A percentile compares a stretch with the other conserved stretches of the same genome.
Conservation (phyloP, 2,888 invertebrate species). For the Linnaemya tessellans region DNA sequence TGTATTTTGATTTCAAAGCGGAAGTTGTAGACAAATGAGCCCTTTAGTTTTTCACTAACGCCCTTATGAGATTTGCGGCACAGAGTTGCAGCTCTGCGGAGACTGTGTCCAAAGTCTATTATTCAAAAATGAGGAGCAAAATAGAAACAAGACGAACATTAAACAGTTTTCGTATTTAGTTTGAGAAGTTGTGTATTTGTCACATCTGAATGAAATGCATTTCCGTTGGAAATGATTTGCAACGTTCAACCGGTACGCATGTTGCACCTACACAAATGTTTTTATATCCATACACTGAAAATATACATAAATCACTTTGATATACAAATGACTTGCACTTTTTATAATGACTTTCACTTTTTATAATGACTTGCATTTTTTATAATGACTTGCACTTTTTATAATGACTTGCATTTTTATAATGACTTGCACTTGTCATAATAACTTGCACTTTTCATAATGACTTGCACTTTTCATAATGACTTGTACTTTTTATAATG, state of each 20-base stretch:
- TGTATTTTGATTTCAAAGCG: slow-evolving; percentile 82
- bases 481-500: too few relatives aligned
- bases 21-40: slow-evolving; percentile 81
- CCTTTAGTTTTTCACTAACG: slow-evolving; percentile 79
- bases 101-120: slow-evolving; percentile 43
- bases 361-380: too few relatives aligned
- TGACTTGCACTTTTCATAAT: too few relatives aligned
- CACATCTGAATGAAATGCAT: slow-evolving; percentile 51
- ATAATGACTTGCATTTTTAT: too few relatives aligned
- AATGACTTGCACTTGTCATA: too few relatives aligned
- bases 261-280: slow-evolving; percentile 54
- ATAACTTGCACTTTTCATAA: too few relatives aligned
- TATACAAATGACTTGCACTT: too few relatives aligned
- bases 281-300: slow-evolving; percentile 2
- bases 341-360: too few relatives aligned
- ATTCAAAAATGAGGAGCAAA: slow-evolving; percentile 41
- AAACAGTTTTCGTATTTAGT: slow-evolving; percentile 55
- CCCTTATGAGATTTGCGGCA: slow-evolving; percentile 34
- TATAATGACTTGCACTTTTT: too few relatives aligned
- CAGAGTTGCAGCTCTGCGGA: slow-evolving; percentile 8
- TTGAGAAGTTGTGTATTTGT: slow-evolving; percentile 55
- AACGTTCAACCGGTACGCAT: slow-evolving; percentile 31
- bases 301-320: too few relatives aligned
- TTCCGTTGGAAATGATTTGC: slow-evolving; percentile 65
- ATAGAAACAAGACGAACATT: background rate